A percentile compares a stretch with the other conserved stretches of the same genome.
phyloP scores from a whole-genome alignment of 2,113 vertebrate species.

The Pelecanus crispus region DNA sequence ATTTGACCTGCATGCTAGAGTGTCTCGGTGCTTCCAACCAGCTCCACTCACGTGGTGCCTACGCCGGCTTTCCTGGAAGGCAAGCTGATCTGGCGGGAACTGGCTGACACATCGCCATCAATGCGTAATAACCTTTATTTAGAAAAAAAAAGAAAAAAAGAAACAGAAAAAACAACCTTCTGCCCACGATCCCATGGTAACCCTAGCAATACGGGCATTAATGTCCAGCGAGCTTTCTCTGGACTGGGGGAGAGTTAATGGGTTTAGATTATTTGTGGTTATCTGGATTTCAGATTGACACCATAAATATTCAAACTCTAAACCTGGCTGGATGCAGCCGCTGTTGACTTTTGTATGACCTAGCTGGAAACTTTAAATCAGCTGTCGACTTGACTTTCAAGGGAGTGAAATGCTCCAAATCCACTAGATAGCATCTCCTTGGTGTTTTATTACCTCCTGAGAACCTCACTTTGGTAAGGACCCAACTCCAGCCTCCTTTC shows the following conservation, averaged over 20 bases:
- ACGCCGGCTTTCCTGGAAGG: constrained; percentile 20
- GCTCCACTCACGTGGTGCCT: not conserved
- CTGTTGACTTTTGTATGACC: constrained; percentile 75
- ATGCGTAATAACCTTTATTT: not conserved
- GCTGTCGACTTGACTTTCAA: constrained; percentile 73
- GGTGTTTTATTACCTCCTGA: constrained; percentile 69
- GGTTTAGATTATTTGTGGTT: constrained; percentile 75
- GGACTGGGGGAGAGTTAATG: constrained; percentile 61
- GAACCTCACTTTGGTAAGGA: constrained; percentile 55
- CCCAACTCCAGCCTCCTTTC: constrained; percentile 34
- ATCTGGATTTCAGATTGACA: constrained; percentile 80
- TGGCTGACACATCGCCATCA: not conserved
- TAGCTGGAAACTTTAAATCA: constrained; percentile 78
- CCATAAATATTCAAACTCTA: constrained; percentile 79
- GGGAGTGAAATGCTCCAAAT: constrained; percentile 70
- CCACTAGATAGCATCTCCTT: constrained; percentile 70
- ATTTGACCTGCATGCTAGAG: constrained; percentile 8
- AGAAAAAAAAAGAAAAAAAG: no score
- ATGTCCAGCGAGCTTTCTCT: constrained; percentile 59
- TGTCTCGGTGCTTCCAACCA: not conserved
- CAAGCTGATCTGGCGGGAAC: constrained; percentile 19
- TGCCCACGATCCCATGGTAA: not conserved
- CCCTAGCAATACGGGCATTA: constrained; percentile 45
- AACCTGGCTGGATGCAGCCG: constrained; percentile 69
- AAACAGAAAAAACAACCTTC: not conserved